These are phyloP conservation scores for Ciconia stormi DNA, from an alignment of 2,113 vertebrate genomes.

Conservation along the genomic window DNA sequence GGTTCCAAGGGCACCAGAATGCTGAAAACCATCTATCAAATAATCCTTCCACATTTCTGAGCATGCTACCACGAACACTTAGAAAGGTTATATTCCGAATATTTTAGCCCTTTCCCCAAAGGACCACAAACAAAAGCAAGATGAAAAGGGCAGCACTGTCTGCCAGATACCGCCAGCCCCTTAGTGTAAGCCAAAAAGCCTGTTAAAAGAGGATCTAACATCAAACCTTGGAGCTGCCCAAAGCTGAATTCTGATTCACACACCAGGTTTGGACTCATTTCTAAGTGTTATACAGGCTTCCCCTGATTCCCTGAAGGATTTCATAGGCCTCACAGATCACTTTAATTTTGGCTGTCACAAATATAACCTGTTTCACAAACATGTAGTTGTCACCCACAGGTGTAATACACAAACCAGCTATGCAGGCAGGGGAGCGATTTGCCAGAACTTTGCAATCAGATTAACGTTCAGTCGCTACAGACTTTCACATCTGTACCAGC, in stretches of 20 bases:
- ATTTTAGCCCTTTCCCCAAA: slow-evolving; percentile 45
- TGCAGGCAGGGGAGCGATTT: neutral
- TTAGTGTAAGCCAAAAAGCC: neutral
- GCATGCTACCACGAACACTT: neutral
- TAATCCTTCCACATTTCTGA: slow-evolving; percentile 39
- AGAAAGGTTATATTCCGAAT: slow-evolving; percentile 42
- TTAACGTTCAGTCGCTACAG: neutral
- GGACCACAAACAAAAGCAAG: slow-evolving; percentile 43
- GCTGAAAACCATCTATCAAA: slow-evolving; percentile 29
- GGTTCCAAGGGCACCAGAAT: neutral
- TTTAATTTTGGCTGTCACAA: neutral
- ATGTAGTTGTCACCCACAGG: neutral
- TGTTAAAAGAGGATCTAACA: slow-evolving; percentile 38
- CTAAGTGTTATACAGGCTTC: neutral
- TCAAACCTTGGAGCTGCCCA: neutral
- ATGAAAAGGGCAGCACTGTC: slow-evolving; percentile 47
- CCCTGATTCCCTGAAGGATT: neutral
- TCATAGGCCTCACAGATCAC: neutral
- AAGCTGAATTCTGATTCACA: slow-evolving; percentile 23
- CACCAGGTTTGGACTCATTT: neutral
- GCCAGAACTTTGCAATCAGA: neutral
- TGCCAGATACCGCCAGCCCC: neutral
- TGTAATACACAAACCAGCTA: neutral
- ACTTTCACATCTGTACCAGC: neutral
- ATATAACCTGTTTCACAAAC: neutral